Evolutionary conservation across 1,140 invertebrate genomes (phyloP), one percentile per base, ranked within the genome.

Genomic region (Lysiphlebus fabarum): DNA sequence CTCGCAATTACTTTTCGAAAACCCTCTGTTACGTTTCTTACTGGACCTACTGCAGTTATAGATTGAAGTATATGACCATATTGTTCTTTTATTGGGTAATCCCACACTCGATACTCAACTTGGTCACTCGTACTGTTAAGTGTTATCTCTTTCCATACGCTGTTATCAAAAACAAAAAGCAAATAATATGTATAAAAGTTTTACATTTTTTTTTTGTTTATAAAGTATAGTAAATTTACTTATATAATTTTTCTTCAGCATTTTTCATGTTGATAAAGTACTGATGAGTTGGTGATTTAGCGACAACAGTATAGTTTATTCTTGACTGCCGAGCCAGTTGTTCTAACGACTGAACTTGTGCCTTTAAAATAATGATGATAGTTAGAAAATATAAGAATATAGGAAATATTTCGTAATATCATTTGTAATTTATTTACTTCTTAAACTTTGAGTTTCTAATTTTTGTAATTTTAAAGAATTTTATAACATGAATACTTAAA

Each of bases 241-340:
- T 87, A 70, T 93, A 95, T 8, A 95, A 72, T 5, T 89, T 92
- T 62, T 94, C 90, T 76, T 95, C 92, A 8, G 91, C 92, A 66
- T 87, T 85, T 69, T 93, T 93, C 92, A 95, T 94, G 69, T 94
- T 94, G 59, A 89, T 87, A 73, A 96, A 96, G 72, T 95, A 96
- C 62, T 89, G 83, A 76, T 92, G 89, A 10, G 89, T 86, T 8
- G 85, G 86, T 0, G 90, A 92, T 14, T 87, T 85, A 56, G 85
- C 81, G 0, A 94, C 85, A 0, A 96, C 93, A 0, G 95, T 96
- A 74, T 97, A 98, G 74, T 94, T 93, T 59, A 96, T 93, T 48
- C 91, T 83, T 0, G 91, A 92, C 67, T 95, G 92, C 33, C 89
- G 80, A 0, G 91, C 90, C 51, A 96, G 75, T 70, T 94, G 92